These are phyloP conservation scores for Anarrhichthys ocellatus DNA, from an alignment of 2,113 vertebrate species.

Conservation along the genomic window DNA sequence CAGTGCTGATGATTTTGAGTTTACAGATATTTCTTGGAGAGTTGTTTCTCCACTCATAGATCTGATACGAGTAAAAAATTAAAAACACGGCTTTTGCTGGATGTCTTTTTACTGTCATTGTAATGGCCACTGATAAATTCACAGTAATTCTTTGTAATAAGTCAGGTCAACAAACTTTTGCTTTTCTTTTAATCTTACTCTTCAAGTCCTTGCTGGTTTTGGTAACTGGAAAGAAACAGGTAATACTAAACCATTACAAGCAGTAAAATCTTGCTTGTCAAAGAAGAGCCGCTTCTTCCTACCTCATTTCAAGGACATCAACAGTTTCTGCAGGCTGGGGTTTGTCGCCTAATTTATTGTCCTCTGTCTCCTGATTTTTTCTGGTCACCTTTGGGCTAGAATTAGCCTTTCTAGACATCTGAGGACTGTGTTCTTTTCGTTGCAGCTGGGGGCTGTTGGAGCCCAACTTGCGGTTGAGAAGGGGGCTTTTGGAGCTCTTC, in stretches of 20 bases:
- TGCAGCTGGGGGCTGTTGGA: conserved; percentile 91
- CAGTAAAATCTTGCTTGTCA: conserved; percentile 2
- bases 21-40: conserved; percentile 16
- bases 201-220: conserved; percentile 37
- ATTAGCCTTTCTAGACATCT: conserved; percentile 83
- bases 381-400: conserved; percentile 86
- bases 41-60: conserved; percentile 43
- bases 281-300: conserved; percentile 42
- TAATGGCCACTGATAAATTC: conserved; percentile 44
- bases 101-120: not conserved
- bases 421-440: conserved; percentile 90
- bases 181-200: conserved; percentile 5
- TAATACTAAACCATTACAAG: conserved; percentile 19
- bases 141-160: conserved; percentile 50
- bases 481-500: conserved; percentile 92
- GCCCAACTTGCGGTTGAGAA: conserved; percentile 85
- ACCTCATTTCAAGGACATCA: conserved; percentile 74
- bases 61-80: conserved; percentile 32
- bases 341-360: conserved; percentile 71
- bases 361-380: conserved; percentile 81
- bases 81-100: conserved; percentile 2
- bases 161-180: conserved; percentile 23
- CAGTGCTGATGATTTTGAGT: not conserved
- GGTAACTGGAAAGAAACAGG: conserved; percentile 40
- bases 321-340: conserved; percentile 75